Evolutionary conservation across 1,140 invertebrate genomes (phyloP).

Genomic region (Cydia pomonella): DNA sequence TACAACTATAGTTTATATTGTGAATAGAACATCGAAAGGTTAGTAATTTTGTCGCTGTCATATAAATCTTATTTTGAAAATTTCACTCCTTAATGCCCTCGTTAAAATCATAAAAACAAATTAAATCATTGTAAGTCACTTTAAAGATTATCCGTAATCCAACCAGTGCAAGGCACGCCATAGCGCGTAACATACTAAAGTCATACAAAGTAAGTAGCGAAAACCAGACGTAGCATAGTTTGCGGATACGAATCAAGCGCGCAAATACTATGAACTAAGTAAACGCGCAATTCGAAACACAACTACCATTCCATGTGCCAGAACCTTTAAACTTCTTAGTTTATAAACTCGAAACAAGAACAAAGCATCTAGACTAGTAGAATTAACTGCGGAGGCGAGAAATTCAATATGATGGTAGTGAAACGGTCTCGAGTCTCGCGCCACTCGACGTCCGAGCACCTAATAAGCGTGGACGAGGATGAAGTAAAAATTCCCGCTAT

Average conservation of each 20-base stretch:
- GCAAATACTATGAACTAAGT: neutral
- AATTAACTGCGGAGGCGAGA: constrained; percentile 39
- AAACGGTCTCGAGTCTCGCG: constrained; percentile 45
- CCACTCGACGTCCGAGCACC: constrained; percentile 57
- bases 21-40: neutral
- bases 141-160: too few relatives aligned
- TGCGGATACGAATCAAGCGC: neutral
- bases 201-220: too few relatives aligned
- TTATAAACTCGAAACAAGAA: constrained; percentile 22
- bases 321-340: neutral
- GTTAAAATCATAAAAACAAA: too few relatives aligned
- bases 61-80: too few relatives aligned
- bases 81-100: too few relatives aligned
- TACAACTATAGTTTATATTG: neutral
- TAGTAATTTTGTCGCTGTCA: neutral
- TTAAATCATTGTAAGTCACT: too few relatives aligned
- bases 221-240: too few relatives aligned
- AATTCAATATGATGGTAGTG: constrained; percentile 55
- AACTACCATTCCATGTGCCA: constrained; percentile 7
- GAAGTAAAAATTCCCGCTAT: constrained; percentile 75
- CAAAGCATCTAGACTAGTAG: constrained; percentile 31
- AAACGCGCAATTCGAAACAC: neutral
- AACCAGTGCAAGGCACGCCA: too few relatives aligned
- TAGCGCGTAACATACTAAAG: too few relatives aligned
- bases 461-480: constrained; percentile 68